Conservation (phyloP, 2,888 invertebrate species). For the Epistrophe grossulariae region DNA sequence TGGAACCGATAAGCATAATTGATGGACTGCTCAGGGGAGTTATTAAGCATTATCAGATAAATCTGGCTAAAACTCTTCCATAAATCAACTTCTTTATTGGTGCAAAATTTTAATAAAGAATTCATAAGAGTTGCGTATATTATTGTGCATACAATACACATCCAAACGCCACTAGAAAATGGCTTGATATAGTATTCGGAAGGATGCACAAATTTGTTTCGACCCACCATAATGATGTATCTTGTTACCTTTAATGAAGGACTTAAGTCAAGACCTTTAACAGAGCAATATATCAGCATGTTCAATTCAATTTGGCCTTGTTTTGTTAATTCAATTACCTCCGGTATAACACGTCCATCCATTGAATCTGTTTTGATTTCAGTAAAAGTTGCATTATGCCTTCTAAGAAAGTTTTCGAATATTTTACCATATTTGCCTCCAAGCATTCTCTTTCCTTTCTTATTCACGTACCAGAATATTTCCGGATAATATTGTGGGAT, state of each 20-base stretch:
- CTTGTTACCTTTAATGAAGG: not conserved
- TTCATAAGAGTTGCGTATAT: not conserved
- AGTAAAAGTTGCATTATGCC: not conserved
- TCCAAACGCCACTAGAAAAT: not conserved
- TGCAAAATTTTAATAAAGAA: not conserved
- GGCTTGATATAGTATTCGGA: not conserved
- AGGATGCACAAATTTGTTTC: not conserved
- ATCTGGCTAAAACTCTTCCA: not conserved
- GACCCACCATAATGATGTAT: not conserved
- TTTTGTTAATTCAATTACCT: not conserved
- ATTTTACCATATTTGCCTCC: not conserved
- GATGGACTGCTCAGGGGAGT: not conserved
- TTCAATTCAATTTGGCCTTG: not conserved
- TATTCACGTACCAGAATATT: constrained; percentile 1
- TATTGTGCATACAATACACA: not conserved
- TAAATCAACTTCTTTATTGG: not conserved
- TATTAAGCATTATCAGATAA: not conserved
- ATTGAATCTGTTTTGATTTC: not conserved
- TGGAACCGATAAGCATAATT: not conserved
- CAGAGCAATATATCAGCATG: not conserved
- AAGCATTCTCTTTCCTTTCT: not conserved
- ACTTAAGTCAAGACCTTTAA: not conserved
- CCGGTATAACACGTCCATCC: no score
- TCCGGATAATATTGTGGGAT: constrained; percentile 7
- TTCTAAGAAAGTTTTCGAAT: not conserved